These are phyloP conservation scores for Mylabris phalerata DNA, from an alignment of 1,140 invertebrate genomes.

Conservation along the genomic window DNA sequence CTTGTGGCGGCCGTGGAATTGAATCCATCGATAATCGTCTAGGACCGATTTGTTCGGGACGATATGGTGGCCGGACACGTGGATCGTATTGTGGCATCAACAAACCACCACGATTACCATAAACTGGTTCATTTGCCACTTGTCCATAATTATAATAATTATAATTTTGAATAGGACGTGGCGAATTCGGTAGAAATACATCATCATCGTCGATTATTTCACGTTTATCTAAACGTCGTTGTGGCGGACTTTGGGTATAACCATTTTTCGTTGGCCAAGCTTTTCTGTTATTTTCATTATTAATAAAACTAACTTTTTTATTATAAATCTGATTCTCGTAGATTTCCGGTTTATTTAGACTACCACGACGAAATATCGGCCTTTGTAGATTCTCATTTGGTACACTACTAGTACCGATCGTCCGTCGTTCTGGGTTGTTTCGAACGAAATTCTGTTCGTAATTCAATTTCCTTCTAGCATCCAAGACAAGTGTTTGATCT, in stretches of 20 bases:
- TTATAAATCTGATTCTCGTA: slow-evolving; percentile 25
- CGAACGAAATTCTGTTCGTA: slow-evolving; percentile 26
- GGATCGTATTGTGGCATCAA: not conserved
- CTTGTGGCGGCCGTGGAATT: not conserved
- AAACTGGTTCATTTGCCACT: slow-evolving; percentile 22
- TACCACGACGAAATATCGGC: slow-evolving; percentile 51
- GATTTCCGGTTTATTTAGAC: slow-evolving; percentile 34
- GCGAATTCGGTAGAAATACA: slow-evolving; percentile 22
- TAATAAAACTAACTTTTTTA: slow-evolving; percentile 49
- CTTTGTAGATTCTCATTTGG: slow-evolving; percentile 17
- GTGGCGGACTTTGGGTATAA: slow-evolving; percentile 49
- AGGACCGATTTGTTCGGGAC: not conserved
- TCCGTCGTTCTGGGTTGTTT: slow-evolving; percentile 27
- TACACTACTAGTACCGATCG: slow-evolving; percentile 15
- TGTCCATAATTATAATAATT: slow-evolving; percentile 6
- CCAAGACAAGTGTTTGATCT: slow-evolving; percentile 16
- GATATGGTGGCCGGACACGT: not conserved
- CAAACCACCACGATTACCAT: slow-evolving; percentile 11
- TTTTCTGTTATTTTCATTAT: slow-evolving; percentile 34
- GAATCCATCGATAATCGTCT: slow-evolving; percentile 5
- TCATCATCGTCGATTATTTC: slow-evolving; percentile 23
- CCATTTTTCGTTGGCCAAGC: slow-evolving; percentile 50
- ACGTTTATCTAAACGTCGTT: slow-evolving; percentile 39
- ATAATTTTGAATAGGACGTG: not conserved
- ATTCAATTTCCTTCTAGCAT: slow-evolving; percentile 15